phyloP scores from a whole-genome alignment of 2,797 vertebrate genomes.

The Etheostoma nigrum region DNA sequence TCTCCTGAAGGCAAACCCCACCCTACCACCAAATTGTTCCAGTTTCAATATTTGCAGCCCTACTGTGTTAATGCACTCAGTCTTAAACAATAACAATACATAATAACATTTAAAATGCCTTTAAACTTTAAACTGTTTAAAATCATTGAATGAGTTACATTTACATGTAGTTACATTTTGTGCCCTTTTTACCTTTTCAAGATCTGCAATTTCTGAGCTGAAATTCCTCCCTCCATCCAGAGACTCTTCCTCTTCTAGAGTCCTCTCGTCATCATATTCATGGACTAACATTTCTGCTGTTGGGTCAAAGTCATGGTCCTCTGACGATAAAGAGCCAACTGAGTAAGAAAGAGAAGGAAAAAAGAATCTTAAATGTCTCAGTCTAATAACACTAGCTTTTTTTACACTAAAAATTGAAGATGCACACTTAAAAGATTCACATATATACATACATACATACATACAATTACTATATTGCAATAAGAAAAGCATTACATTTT shows the following conservation, averaged over 20 bases:
- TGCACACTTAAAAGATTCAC: neutral
- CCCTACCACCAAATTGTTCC: no score
- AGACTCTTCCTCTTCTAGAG: slow-evolving; percentile 97
- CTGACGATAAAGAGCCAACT: slow-evolving; percentile 99
- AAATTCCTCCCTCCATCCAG: slow-evolving; percentile 94
- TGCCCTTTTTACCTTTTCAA: slow-evolving; percentile 90
- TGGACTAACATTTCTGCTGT: slow-evolving; percentile 98
- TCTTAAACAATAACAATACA: neutral
- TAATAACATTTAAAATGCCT: neutral
- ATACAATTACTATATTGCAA: neutral
- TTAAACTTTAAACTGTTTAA: neutral
- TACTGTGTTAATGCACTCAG: neutral
- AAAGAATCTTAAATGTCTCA: neutral
- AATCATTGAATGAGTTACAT: neutral
- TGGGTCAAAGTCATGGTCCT: slow-evolving; percentile 99
- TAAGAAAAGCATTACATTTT: neutral
- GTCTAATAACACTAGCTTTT: neutral
- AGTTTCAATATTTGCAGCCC: neutral
- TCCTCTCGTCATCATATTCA: slow-evolving; percentile 96
- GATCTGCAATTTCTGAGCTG: slow-evolving; percentile 94
- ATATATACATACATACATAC: no score
- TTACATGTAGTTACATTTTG: neutral
- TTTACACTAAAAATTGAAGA: neutral
- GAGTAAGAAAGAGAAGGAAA: neutral
- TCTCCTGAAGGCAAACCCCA: no score